Evolutionary conservation across 2,797 vertebrate species (phyloP).

Genomic region (Ambastaia sidthimunki): DNA sequence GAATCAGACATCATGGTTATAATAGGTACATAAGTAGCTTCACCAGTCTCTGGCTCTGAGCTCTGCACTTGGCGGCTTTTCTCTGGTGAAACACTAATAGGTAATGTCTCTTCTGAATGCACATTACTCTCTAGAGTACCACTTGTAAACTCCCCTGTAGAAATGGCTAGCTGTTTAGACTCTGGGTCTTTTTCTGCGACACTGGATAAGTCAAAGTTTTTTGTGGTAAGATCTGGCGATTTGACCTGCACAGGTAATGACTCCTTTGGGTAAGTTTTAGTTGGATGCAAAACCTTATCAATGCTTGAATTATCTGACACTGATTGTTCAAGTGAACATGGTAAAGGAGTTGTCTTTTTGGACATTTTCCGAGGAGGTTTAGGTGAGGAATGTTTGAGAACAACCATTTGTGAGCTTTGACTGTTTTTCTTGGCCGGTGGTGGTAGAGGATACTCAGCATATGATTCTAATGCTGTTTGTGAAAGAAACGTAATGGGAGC

Average conservation of each 20-base stretch:
- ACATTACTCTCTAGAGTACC: slow-evolving; percentile 39
- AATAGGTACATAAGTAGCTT: slow-evolving; percentile 46
- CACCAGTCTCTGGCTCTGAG: slow-evolving; percentile 54
- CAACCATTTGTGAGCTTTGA: slow-evolving; percentile 80
- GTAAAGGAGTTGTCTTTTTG: slow-evolving; percentile 69
- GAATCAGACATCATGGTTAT: slow-evolving; percentile 20
- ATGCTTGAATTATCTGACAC: slow-evolving; percentile 57
- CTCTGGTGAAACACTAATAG: slow-evolving; percentile 31
- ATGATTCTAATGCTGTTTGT: slow-evolving; percentile 69
- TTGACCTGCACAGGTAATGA: slow-evolving; percentile 58
- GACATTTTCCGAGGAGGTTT: slow-evolving; percentile 83
- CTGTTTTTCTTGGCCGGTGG: slow-evolving; percentile 73
- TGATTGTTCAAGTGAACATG: slow-evolving; percentile 53
- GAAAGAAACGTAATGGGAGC: slow-evolving; percentile 71
- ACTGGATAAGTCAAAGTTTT: slow-evolving; percentile 53
- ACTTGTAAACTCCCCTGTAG: slow-evolving; percentile 30
- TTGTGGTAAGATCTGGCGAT: slow-evolving; percentile 49
- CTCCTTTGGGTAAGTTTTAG: slow-evolving; percentile 59
- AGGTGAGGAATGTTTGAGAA: slow-evolving; percentile 82
- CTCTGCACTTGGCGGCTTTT: slow-evolving; percentile 31
- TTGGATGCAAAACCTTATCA: slow-evolving; percentile 53
- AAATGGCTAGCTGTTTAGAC: slow-evolving; percentile 35
- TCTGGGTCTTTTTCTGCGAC: slow-evolving; percentile 54
- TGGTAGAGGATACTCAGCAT: slow-evolving; percentile 73
- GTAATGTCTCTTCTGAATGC: slow-evolving; percentile 42